Evolutionary conservation across 1,140 invertebrate genomes (phyloP).

Genomic region (Diuraphis noxia): DNA sequence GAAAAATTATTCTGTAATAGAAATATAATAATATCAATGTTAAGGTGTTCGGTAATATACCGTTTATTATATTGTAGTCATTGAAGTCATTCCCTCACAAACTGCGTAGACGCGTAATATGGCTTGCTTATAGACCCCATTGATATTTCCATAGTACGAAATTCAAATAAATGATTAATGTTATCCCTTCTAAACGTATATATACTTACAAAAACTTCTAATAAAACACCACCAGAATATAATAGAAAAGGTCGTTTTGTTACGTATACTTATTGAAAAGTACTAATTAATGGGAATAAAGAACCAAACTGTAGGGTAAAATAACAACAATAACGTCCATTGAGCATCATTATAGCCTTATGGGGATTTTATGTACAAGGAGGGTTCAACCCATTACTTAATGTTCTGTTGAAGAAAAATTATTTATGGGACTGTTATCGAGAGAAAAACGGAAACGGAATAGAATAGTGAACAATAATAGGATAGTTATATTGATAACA

Average conservation of each 20-base stretch:
- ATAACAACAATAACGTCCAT: not conserved
- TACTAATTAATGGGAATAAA: constrained; percentile 35
- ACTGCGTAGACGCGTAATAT: not conserved
- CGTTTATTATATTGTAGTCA: not conserved
- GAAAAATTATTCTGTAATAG: not conserved
- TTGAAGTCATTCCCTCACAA: not conserved
- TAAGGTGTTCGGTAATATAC: not conserved
- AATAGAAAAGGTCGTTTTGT: not conserved
- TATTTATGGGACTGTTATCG: constrained; percentile 24
- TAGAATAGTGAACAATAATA: not conserved
- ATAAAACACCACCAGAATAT: not conserved
- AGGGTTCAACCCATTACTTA: constrained; percentile 47
- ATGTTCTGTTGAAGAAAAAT: constrained; percentile 36
- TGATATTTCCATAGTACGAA: not conserved
- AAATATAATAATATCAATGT: not conserved
- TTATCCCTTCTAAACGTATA: not conserved
- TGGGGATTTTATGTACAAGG: not conserved
- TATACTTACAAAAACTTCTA: not conserved
- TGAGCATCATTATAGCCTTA: not conserved
- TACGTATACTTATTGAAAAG: constrained; percentile 29
- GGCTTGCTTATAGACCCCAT: no score
- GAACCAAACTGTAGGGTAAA: not conserved
- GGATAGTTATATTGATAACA: constrained; percentile 17
- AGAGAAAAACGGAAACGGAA: constrained; percentile 23
- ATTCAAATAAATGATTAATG: constrained; percentile 22